Evolutionary conservation across 1,140 invertebrate species (phyloP).

Genomic region (Sycophaga agraensis): DNA sequence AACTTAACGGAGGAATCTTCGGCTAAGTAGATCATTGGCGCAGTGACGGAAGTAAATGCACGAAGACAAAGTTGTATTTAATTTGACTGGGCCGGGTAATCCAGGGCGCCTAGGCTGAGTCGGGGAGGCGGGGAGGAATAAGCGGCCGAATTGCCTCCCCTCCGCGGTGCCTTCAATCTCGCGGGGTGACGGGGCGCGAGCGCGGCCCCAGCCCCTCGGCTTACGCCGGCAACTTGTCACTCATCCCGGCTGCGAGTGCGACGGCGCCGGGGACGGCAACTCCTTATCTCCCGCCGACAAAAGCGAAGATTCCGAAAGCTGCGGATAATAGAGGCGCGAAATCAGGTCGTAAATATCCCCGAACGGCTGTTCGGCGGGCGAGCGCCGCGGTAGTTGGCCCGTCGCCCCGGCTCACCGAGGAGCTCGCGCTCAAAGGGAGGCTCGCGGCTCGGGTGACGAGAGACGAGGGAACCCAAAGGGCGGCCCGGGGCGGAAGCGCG

Average conservation of each 20-base stretch:
- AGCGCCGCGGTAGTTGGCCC: neutral
- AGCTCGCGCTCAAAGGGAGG: neutral
- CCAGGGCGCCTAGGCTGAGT: too few relatives aligned
- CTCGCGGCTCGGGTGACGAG: neutral
- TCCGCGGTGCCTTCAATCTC: slow-evolving; percentile 8
- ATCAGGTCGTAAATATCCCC: slow-evolving; percentile 20
- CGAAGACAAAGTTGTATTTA: too few relatives aligned
- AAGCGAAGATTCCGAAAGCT: slow-evolving; percentile 5
- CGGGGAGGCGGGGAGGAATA: slow-evolving; percentile 1
- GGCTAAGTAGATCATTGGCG: too few relatives aligned
- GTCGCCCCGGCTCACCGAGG: neutral
- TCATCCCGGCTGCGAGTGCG: slow-evolving; percentile 1
- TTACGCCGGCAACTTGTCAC: slow-evolving; percentile 16
- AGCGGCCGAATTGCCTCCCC: slow-evolving; percentile 2
- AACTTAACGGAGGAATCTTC: too few relatives aligned
- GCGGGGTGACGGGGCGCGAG: too few relatives aligned
- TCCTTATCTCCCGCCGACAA: neutral
- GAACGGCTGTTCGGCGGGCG: neutral
- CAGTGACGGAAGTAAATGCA: too few relatives aligned
- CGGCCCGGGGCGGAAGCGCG: neutral
- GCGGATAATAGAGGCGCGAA: slow-evolving; percentile 1
- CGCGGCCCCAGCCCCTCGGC: too few relatives aligned
- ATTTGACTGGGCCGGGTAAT: too few relatives aligned
- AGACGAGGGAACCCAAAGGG: too few relatives aligned
- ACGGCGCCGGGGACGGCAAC: neutral